A percentile compares a stretch with the other conserved stretches of the same genome.
Evolutionary conservation across 2,113 vertebrate genomes (phyloP).

Genomic region (Uria aalge): DNA sequence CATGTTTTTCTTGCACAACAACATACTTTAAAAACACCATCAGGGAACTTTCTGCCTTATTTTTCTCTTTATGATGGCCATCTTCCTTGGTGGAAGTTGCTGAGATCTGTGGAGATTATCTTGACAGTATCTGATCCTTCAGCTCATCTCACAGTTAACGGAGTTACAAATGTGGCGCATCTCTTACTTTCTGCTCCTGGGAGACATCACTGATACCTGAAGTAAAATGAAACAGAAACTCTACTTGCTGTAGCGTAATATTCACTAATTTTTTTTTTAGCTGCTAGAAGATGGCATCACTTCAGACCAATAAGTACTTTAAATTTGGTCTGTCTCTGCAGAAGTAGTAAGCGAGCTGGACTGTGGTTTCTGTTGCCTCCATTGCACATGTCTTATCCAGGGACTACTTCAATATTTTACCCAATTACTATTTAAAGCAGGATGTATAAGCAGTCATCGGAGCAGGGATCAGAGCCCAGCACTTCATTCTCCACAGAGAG

Average conservation of each 20-base stretch:
- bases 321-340: neutral
- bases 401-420: neutral
- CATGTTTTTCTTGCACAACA: neutral
- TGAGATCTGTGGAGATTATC: neutral
- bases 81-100: neutral
- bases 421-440: neutral
- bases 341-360: neutral
- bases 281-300: neutral
- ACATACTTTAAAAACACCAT: neutral
- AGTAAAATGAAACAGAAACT: neutral
- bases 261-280: neutral
- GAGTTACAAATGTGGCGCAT: neutral
- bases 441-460: neutral
- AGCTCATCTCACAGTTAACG: neutral
- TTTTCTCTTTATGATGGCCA: neutral
- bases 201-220: neutral
- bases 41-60: neutral
- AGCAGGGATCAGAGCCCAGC: neutral
- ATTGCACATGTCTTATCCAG: neutral
- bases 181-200: neutral
- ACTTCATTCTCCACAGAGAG: neutral
- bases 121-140: neutral
- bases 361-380: neutral
- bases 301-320: neutral
- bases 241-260: neutral